Base-by-base conservation (phyloP, 2,113 vertebrate species). In the Silurus glanis region DNA sequence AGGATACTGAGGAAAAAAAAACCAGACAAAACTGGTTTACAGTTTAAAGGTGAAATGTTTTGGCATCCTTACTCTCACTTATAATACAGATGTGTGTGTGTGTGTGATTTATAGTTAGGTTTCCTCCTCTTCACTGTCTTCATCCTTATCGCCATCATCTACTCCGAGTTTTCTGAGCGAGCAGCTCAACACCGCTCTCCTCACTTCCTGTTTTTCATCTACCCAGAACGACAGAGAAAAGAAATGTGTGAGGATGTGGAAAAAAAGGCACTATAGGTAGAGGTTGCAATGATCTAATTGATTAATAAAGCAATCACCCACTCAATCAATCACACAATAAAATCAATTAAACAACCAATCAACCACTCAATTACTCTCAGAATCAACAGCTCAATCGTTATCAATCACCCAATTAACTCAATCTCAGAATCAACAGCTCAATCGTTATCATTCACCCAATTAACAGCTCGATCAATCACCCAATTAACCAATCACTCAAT, bases 171-270 rank as follows among this genome's bases (percentile, higher is more conserved):
- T 78, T 4, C 85, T 86, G 6, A 97, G 76, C 1, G 91, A 92
- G 89, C 96, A 98, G 89, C 94, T 96, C 87, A 94, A 66, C 74
- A 99, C 92, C 0, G 96, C 95, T 91, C 92, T 93, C 79, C 90
- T 94, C 90, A 99, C 89, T 19, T 96, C 90, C 6, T 83, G 88
- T 87, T 93, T 95, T 84, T 99, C 96, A 37, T 93, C 97, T 99
- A 91, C 80, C 91, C 86, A 45, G 91, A 87, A 86, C 66, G 4
- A 83, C 83, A 23, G 7, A 80, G 62, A 79, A 5, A 83, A 25
- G 3, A 80, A 37, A 71, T 23, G 85, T 55, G 69, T 16, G 0
- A 55, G 21, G 16, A 8, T 74, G 17, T 28, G 55, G 16, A 45
- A 2, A 47, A 49, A 16, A 66, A 23, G 6, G 6, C 6, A 47